Conservation (phyloP, 2,797 vertebrate species). For the Cheirogaleus major region DNA sequence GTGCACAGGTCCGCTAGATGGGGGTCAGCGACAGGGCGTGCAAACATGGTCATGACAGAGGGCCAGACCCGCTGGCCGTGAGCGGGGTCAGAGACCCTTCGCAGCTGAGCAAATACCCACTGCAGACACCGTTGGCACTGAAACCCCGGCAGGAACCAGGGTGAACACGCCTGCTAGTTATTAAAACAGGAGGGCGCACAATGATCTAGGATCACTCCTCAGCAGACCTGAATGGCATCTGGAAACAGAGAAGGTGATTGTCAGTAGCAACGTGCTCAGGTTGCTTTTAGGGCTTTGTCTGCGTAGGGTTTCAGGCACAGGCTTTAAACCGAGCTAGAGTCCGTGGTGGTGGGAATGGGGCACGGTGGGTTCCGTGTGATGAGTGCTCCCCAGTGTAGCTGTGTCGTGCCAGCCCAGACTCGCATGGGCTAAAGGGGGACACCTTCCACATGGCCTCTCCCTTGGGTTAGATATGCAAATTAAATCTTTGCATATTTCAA, state of each 20-base stretch:
- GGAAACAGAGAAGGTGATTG: not conserved
- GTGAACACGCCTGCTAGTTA: conserved; percentile 51
- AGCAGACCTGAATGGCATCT: not conserved
- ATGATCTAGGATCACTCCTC: conserved; percentile 22
- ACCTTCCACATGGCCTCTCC: not conserved
- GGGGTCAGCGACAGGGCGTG: conserved; percentile 10
- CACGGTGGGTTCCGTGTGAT: accelerated
- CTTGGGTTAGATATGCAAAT: not conserved
- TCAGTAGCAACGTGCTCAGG: not conserved
- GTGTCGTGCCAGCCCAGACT: not conserved
- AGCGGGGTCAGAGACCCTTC: conserved; percentile 3
- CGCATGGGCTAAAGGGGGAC: not conserved
- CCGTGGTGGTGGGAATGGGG: accelerated
- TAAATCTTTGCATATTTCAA: not conserved
- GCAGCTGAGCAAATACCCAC: conserved; percentile 82
- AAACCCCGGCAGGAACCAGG: conserved; percentile 54
- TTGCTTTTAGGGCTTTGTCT: not conserved
- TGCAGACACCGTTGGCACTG: not conserved
- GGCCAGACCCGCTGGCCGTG: conserved; percentile 30
- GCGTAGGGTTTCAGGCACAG: not conserved
- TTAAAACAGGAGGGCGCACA: conserved; percentile 1
- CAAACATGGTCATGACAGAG: not conserved
- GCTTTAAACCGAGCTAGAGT: not conserved
- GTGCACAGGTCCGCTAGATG: not conserved
- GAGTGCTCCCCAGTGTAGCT: not conserved